phyloP scores from a whole-genome alignment of 2,113 vertebrate species.

The Ardeotis arabs region DNA sequence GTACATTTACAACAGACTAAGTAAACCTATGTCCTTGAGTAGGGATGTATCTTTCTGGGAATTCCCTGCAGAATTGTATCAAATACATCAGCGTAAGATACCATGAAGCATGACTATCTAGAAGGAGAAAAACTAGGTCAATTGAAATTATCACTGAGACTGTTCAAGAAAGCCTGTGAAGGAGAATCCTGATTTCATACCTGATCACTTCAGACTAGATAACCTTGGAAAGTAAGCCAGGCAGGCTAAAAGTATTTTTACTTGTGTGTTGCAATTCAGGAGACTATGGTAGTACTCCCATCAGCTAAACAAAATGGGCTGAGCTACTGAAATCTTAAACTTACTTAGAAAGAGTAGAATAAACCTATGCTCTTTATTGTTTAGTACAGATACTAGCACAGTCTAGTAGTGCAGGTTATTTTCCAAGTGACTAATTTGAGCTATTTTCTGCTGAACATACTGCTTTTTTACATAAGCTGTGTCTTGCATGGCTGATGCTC shows the following conservation, averaged over 20 bases:
- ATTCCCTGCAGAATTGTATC: background rate
- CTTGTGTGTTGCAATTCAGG: background rate
- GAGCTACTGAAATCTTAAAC: background rate
- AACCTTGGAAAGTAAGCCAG: conserved; percentile 18
- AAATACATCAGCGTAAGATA: background rate
- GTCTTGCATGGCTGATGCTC: background rate
- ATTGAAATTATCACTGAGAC: background rate
- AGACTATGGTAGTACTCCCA: background rate
- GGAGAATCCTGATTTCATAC: conserved; percentile 14
- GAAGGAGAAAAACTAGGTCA: conserved; percentile 44
- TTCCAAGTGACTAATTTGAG: background rate
- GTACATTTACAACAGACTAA: background rate
- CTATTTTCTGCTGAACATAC: background rate
- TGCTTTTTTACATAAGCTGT: background rate
- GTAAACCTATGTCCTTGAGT: background rate
- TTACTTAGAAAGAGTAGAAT: background rate
- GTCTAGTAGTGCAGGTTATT: background rate
- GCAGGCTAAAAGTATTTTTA: background rate
- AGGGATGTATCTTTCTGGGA: background rate
- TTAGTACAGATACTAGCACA: background rate
- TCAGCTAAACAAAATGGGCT: background rate
- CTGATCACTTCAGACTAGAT: conserved; percentile 8
- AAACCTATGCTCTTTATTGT: background rate
- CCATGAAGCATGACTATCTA: background rate
- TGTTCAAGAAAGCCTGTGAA: background rate